Conservation (phyloP, 2,797 vertebrate species). For the Pangasius larnaudii region DNA sequence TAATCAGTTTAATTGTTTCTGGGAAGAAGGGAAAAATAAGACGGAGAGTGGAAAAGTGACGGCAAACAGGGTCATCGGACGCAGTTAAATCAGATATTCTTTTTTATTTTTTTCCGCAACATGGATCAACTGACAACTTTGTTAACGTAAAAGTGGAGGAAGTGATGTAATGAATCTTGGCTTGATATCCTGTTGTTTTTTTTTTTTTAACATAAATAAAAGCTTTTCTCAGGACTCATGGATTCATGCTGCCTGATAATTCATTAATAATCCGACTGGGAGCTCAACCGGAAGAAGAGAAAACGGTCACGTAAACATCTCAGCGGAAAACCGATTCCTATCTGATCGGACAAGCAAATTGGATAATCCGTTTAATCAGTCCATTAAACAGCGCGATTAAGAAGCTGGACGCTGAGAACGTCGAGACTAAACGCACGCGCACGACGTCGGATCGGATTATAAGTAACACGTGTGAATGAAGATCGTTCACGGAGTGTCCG, state of each 20-base stretch:
- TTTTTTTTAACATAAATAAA: too few relatives aligned
- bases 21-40: conserved; percentile 17
- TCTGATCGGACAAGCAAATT: too few relatives aligned
- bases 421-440: too few relatives aligned
- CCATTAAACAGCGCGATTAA: too few relatives aligned
- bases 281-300: too few relatives aligned
- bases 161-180: neutral
- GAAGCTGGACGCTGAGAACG: too few relatives aligned
- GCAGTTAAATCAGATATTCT: neutral
- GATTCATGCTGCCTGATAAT: neutral
- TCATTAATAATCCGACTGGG: neutral
- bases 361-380: too few relatives aligned
- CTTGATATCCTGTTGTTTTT: neutral
- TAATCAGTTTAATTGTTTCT: conserved; percentile 54
- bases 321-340: too few relatives aligned
- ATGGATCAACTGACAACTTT: neutral
- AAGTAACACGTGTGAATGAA: too few relatives aligned
- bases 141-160: neutral
- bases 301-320: too few relatives aligned
- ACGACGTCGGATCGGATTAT: too few relatives aligned
- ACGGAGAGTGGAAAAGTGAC: neutral
- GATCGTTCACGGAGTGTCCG: neutral
- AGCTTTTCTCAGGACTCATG: neutral
- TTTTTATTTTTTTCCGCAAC: neutral
- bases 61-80: neutral